These are phyloP conservation scores for Augochlora pura DNA, from an alignment of 1,140 invertebrate genomes.

Conservation along the genomic window DNA sequence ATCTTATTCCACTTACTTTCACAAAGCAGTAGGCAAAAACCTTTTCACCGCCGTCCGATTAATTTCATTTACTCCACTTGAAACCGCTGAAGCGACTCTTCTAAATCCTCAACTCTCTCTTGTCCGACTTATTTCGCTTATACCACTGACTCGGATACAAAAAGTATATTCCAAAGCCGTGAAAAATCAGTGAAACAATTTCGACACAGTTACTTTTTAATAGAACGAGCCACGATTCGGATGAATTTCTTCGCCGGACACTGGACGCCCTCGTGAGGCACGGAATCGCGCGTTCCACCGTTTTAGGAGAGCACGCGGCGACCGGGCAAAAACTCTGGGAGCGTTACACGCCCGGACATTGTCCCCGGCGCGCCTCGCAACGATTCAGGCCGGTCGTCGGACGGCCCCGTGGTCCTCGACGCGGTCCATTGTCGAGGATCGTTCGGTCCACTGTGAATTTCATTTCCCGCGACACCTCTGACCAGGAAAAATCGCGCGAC, in stretches of 20 bases:
- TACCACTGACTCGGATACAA: neutral
- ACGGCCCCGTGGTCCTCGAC: neutral
- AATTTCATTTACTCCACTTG: no score
- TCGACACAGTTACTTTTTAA: neutral
- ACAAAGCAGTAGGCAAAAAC: no score
- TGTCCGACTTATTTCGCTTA: neutral
- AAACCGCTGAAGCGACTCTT: no score
- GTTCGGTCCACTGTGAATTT: constrained; percentile 26
- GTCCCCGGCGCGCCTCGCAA: neutral
- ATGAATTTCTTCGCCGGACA: no score
- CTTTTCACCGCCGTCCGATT: no score
- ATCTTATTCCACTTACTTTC: no score
- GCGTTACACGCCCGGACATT: neutral
- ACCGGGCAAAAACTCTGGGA: neutral
- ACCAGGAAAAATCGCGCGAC: constrained; percentile 11
- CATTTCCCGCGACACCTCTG: constrained; percentile 16
- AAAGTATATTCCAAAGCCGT: neutral
- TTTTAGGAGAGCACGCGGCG: no score
- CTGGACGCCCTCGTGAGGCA: no score
- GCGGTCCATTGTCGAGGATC: constrained; percentile 24
- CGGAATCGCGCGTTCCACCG: no score
- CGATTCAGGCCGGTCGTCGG: neutral
- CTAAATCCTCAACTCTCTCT: no score
- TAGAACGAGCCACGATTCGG: neutral
- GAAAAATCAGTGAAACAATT: neutral